Conservation (phyloP, 2,888 invertebrate genomes). For the Dicycla oo region DNA sequence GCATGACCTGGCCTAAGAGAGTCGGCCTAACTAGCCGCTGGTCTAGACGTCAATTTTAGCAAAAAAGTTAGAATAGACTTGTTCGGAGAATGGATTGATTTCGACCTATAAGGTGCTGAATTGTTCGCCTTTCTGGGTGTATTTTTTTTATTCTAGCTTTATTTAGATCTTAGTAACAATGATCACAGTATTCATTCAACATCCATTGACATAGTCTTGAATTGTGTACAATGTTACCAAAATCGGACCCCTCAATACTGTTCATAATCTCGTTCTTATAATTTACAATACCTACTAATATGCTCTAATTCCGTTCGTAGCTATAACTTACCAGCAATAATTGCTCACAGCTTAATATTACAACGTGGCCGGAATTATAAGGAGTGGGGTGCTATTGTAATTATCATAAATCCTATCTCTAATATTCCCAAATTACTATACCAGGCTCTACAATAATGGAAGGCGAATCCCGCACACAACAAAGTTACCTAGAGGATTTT, state of each 20-base stretch:
- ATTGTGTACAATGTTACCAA: neutral
- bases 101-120: neutral
- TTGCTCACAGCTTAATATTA: conserved; percentile 29
- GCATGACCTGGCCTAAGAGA: conserved; percentile 35
- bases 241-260: neutral
- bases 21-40: neutral
- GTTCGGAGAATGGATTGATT: conserved; percentile 24
- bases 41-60: conserved; percentile 33
- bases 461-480: neutral
- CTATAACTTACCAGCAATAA: conserved; percentile 39
- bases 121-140: neutral
- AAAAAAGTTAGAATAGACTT: conserved; percentile 18
- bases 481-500: conserved; percentile 6
- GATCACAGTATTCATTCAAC: neutral
- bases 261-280: neutral
- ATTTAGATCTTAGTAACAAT: neutral
- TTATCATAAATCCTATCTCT: conserved; percentile 35
- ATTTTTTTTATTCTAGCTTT: neutral
- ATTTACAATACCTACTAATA: conserved; percentile 20
- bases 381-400: conserved; percentile 15
- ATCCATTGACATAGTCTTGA: neutral
- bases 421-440: conserved; percentile 23
- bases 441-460: neutral
- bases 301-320: conserved; percentile 10
- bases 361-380: conserved; percentile 35